phyloP scores from a whole-genome alignment of 2,888 invertebrate species.

The Hydraecia micacea region DNA sequence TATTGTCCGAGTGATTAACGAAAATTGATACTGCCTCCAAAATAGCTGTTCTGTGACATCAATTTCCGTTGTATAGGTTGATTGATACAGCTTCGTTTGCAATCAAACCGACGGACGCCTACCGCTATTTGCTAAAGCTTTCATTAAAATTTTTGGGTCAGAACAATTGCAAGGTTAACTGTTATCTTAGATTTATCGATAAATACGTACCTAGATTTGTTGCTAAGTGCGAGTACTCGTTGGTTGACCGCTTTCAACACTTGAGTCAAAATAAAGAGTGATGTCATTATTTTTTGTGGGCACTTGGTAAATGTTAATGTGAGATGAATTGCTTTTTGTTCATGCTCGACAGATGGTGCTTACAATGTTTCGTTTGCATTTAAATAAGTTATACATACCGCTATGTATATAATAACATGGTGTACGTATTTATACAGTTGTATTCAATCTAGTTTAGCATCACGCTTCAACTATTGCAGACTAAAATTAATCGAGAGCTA shows the following conservation, averaged over 20 bases:
- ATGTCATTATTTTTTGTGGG: slow-evolving; percentile 86
- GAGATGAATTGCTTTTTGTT: slow-evolving; percentile 86
- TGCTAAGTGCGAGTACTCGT: slow-evolving; percentile 69
- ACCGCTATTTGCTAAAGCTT: slow-evolving; percentile 57
- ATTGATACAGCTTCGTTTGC: slow-evolving; percentile 69
- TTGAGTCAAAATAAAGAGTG: slow-evolving; percentile 78
- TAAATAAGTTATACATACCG: slow-evolving; percentile 69
- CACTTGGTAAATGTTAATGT: slow-evolving; percentile 80
- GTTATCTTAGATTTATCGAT: slow-evolving; percentile 79
- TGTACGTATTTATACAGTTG: slow-evolving; percentile 43
- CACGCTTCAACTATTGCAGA: slow-evolving; percentile 16
- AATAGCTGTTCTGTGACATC: slow-evolving; percentile 75
- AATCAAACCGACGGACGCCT: slow-evolving; percentile 68
- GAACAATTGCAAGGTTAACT: slow-evolving; percentile 82
- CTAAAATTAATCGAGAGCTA: not conserved
- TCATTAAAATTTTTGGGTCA: slow-evolving; percentile 73
- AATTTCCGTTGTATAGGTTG: slow-evolving; percentile 71
- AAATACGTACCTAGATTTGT: slow-evolving; percentile 71
- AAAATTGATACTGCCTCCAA: slow-evolving; percentile 73
- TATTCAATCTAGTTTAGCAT: slow-evolving; percentile 35
- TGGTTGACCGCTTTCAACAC: slow-evolving; percentile 70
- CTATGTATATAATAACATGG: slow-evolving; percentile 63
- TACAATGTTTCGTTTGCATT: slow-evolving; percentile 81
- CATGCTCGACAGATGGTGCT: slow-evolving; percentile 79
- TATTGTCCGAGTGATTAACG: slow-evolving; percentile 75